A percentile compares a stretch with the other conserved stretches of the same genome.
phyloP scores from a whole-genome alignment of 2,113 vertebrate genomes.

The Puffinus mauretanicus region DNA sequence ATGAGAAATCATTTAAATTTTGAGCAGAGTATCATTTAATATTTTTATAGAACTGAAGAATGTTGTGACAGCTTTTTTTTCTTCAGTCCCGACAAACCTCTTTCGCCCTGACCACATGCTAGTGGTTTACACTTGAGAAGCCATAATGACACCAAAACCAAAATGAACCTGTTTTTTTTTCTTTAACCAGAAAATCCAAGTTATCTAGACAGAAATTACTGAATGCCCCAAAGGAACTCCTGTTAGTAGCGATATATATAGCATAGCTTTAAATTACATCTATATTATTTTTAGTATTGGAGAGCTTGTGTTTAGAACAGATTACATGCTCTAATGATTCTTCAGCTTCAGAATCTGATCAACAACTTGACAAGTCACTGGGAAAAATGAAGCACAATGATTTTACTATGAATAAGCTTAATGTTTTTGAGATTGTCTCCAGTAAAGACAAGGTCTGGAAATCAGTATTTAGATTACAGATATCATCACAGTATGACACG shows the following conservation, averaged over 20 bases:
- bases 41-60: neutral
- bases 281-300: neutral
- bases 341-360: neutral
- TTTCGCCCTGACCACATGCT: neutral
- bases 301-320: neutral
- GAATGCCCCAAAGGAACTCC: neutral
- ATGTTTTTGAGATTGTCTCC: neutral
- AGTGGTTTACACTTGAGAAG: neutral
- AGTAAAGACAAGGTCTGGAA: neutral
- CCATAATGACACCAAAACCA: neutral
- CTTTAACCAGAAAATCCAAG: neutral
- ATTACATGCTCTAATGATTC: neutral
- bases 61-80: neutral
- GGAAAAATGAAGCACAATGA: neutral
- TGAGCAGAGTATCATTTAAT: neutral
- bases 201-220: neutral
- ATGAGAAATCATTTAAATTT: neutral
- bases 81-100: neutral
- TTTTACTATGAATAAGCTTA: neutral
- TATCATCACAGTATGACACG: neutral
- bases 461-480: neutral
- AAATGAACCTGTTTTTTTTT: neutral
- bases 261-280: neutral
- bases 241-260: neutral
- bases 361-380: neutral